phyloP scores from a whole-genome alignment of 1,140 invertebrate genomes.

The Leptestheria dahalacensis region DNA sequence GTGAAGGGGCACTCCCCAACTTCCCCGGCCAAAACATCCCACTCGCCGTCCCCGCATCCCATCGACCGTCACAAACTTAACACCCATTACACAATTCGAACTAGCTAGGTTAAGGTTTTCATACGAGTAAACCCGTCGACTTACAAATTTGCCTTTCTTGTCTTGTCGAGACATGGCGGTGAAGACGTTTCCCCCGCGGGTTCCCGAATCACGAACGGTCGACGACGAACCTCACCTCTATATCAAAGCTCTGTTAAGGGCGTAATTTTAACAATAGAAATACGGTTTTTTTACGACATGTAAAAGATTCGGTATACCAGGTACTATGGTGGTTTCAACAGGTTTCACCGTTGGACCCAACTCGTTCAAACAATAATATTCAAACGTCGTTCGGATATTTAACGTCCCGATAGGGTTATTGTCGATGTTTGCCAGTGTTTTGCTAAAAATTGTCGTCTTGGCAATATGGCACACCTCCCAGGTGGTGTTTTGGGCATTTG shows the following conservation, averaged over 20 bases:
- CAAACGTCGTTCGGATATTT: no score
- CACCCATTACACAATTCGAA: no score
- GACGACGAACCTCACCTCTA: not conserved
- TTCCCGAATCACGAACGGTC: no score
- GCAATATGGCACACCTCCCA: not conserved
- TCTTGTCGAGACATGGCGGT: constrained; percentile 7
- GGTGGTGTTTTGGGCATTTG: not conserved
- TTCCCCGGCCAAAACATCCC: not conserved
- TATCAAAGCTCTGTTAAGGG: not conserved
- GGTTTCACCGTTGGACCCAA: no score
- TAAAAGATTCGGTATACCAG: no score
- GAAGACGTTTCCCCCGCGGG: not conserved
- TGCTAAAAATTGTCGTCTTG: not conserved
- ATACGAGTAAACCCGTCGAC: not conserved
- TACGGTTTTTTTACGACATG: no score
- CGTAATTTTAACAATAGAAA: no score
- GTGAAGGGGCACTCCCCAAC: constrained; percentile 4
- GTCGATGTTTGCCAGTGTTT: not conserved
- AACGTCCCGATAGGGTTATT: not conserved
- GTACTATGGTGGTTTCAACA: no score
- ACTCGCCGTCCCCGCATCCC: no score
- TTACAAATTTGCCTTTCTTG: constrained; percentile 1
- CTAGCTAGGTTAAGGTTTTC: not conserved
- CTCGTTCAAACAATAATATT: no score
- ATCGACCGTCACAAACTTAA: no score